Evolutionary conservation across 2,888 invertebrate genomes (phyloP), one percentile per base, ranked within the genome.

Genomic region (Gymnoscelis rufifasciata): DNA sequence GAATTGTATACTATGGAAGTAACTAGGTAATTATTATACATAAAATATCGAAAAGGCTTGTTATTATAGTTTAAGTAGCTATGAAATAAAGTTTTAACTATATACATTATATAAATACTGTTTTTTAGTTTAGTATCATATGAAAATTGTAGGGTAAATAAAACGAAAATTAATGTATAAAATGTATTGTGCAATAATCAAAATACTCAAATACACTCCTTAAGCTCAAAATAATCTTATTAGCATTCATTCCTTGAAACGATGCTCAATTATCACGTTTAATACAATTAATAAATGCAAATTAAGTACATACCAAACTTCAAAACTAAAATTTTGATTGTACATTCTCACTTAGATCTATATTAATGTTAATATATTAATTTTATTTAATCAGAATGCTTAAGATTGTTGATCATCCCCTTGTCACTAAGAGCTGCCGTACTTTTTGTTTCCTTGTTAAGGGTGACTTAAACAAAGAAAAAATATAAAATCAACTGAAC

Each of bases 261-360:
- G 48, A 57, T 54, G 49, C 57, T 59, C 67, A 66, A 70, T 71
- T 78, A 80, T 82, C 80, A 83, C 81, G 59, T 50, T 56, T 57
- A 58, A 51, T 60, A 60, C 55, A 57, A 72, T 71, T 75, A 81
- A 78, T 82, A 82, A 83, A 83, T 83, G 82, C 81, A 73, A 68
- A 66, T 61, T 64, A 65, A 57, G 43, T 51, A 37, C 10, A 70
- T 76, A 78, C 78, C 70, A 74, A 59, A 51, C 40, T 42, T 49
- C 48, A 47, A 61, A 73, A 74, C 63, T 53, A 71, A 74, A 64
- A 54, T 52, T 56, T 63, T 57, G 64, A 71, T 78, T 74, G 72
- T 70, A 69, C 74, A 71, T 60, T 54, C 59, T 53, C 60, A 47
- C 71, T 65, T 71, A 66, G 10, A 58, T 54, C 56, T 62, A 61